Percentiles rank a stretch among this genome's conserved stretches.
phyloP scores from a whole-genome alignment of 2,797 vertebrate genomes.

The Syndactyla subalaris region DNA sequence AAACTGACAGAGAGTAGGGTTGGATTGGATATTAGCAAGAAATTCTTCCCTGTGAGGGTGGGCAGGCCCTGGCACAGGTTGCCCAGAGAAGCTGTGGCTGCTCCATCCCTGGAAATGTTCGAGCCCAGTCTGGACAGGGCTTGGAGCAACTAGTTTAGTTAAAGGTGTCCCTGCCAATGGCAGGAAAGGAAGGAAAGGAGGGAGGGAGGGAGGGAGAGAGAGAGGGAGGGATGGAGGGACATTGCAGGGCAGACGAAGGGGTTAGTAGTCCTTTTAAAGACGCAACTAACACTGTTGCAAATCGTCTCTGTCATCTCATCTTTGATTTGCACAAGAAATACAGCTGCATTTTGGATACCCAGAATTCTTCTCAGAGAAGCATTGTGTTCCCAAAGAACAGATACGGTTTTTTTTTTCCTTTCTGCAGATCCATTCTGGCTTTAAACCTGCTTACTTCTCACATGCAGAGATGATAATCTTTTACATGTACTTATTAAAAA shows the following conservation, averaged over 20 bases:
- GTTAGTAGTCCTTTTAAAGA: not conserved
- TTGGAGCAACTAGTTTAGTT: not conserved
- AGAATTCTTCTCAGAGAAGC: not conserved
- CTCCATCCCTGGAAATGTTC: not conserved
- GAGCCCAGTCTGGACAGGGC: not conserved
- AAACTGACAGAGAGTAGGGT: not conserved
- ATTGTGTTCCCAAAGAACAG: slow-evolving; percentile 4
- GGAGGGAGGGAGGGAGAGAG: too few species aligned
- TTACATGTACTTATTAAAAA: slow-evolving; percentile 7
- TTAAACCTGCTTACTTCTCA: not conserved
- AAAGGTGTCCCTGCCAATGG: not conserved
- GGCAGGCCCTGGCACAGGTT: not conserved
- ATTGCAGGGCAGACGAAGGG: not conserved
- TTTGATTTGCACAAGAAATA: not conserved
- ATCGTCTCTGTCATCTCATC: not conserved
- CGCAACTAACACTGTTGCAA: not conserved
- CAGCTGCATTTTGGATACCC: not conserved
- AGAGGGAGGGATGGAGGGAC: too few species aligned
- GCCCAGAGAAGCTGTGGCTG: not conserved
- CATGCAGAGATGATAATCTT: not conserved
- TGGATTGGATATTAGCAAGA: not conserved
- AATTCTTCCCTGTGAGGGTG: not conserved
- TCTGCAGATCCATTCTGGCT: not conserved
- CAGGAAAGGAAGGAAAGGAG: not conserved
- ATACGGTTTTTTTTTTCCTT: not conserved